These are phyloP conservation scores for Saturnia pavonia DNA, from an alignment of 2,888 invertebrate genomes.

Conservation along the genomic window DNA sequence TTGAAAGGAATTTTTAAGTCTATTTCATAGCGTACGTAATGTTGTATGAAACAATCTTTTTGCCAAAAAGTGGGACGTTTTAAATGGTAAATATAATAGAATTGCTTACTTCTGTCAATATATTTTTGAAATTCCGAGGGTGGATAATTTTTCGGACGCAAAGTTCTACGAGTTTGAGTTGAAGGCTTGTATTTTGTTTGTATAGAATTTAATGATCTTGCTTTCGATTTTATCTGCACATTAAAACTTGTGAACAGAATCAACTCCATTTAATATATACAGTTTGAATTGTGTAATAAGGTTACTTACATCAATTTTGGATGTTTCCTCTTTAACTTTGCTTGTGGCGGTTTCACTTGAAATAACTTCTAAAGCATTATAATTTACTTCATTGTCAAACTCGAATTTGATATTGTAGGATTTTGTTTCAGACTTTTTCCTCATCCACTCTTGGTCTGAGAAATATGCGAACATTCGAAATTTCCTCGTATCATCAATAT, in stretches of 20 bases:
- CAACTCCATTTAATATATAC: not conserved
- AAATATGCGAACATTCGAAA: slow-evolving; percentile 48
- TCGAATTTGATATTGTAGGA: not conserved
- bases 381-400: not conserved
- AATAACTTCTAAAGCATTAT: not conserved
- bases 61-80: not conserved
- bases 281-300: not conserved
- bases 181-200: not conserved
- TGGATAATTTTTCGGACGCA: not conserved
- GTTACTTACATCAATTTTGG: slow-evolving; percentile 2
- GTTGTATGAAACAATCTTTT: not conserved
- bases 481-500: slow-evolving; percentile 40
- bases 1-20: not conserved
- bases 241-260: not conserved
- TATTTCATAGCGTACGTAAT: too few relatives aligned
- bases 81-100: not conserved
- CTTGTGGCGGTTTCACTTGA: not conserved
- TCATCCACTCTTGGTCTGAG: slow-evolving; percentile 45
- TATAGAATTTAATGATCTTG: not conserved
- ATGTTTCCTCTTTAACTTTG: not conserved
- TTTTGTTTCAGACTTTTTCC: slow-evolving; percentile 24
- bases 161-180: not conserved
- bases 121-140: not conserved
- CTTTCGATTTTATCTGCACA: not conserved
- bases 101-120: not conserved